Evolutionary conservation across 2,797 vertebrate species (phyloP).

Genomic region (Lutjanus argentimaculatus): DNA sequence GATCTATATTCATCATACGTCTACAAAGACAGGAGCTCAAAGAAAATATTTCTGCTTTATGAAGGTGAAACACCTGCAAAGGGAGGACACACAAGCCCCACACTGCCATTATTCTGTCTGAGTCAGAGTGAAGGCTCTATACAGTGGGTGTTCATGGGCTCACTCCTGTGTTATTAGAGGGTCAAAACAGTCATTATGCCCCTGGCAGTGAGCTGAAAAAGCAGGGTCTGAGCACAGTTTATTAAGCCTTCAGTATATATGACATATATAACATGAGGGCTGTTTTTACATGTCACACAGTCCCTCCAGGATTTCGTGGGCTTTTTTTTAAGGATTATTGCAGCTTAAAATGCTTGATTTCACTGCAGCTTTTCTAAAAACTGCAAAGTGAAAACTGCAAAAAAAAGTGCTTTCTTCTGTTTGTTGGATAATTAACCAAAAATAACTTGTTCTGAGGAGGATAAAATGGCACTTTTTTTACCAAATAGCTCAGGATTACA

Average conservation of each 20-base stretch:
- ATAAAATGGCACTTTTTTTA: too few species aligned
- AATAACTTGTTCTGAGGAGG: too few species aligned
- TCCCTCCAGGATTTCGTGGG: too few species aligned
- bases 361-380: too few species aligned
- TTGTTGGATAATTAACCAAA: too few species aligned
- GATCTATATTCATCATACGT: constrained; percentile 36
- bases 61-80: constrained; percentile 53
- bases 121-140: constrained; percentile 20
- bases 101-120: constrained; percentile 22
- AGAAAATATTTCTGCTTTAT: background rate
- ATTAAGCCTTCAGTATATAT: constrained; percentile 28
- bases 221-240: constrained; percentile 22
- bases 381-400: too few species aligned
- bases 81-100: background rate
- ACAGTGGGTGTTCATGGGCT: constrained; percentile 20
- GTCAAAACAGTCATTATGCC: constrained; percentile 57
- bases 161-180: constrained; percentile 52
- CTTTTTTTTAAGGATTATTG: too few species aligned
- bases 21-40: constrained; percentile 19
- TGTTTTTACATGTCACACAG: background rate
- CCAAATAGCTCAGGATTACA: too few species aligned
- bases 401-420: too few species aligned
- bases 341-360: too few species aligned
- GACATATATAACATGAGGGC: background rate
- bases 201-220: constrained; percentile 16